phyloP scores from a whole-genome alignment of 2,113 vertebrate species.

The Macrotis lagotis region DNA sequence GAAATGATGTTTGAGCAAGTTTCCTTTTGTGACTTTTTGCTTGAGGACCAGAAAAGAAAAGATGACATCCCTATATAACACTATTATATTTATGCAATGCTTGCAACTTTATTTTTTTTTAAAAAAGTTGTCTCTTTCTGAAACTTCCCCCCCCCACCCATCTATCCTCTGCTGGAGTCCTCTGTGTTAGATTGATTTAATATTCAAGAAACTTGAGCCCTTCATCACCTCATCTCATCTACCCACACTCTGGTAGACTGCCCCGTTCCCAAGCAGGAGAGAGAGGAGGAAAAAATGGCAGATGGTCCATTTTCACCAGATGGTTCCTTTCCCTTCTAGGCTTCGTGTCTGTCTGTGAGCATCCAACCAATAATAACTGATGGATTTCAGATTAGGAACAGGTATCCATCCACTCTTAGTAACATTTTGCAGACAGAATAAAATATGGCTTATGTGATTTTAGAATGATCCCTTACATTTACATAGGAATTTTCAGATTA shows the following conservation, averaged over 20 bases:
- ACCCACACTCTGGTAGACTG: constrained; percentile 32
- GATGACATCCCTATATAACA: not conserved
- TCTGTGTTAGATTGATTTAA: constrained; percentile 2
- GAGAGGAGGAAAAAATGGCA: constrained; percentile 47
- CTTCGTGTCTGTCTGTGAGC: constrained; percentile 30
- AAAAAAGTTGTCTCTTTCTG: constrained; percentile 14
- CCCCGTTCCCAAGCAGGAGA: constrained; percentile 34
- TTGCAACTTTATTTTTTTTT: constrained; percentile 22
- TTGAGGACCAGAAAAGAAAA: constrained; percentile 42
- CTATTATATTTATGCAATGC: not conserved
- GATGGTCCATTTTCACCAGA: constrained; percentile 53
- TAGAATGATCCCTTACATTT: not conserved
- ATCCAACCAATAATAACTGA: constrained; percentile 30
- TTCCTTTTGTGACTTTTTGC: constrained; percentile 22
- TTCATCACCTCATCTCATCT: constrained; percentile 36
- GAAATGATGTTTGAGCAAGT: not conserved
- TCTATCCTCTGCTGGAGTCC: not conserved
- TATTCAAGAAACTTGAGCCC: constrained; percentile 24
- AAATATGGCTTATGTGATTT: constrained; percentile 26
- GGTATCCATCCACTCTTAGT: constrained; percentile 36
- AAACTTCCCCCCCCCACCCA: constrained; percentile 6
- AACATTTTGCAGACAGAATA: constrained; percentile 53
- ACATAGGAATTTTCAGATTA: not conserved
- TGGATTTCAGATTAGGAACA: constrained; percentile 49
- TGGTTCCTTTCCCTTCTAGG: constrained; percentile 45